Conservation (phyloP, 2,113 vertebrate genomes). For the Aramus guarauna region DNA sequence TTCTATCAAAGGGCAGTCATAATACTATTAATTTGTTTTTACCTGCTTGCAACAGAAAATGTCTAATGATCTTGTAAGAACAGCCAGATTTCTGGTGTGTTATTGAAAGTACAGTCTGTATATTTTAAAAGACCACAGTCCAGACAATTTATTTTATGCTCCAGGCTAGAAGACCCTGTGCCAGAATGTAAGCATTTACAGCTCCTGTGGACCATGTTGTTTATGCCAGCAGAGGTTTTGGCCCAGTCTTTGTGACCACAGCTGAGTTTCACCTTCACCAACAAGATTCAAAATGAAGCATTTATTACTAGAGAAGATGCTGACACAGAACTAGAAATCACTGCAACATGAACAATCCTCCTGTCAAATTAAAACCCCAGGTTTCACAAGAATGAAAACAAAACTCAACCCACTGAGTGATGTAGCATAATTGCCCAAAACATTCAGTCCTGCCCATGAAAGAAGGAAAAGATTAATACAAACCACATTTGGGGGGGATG, state of each 20-base stretch:
- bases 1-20: not conserved
- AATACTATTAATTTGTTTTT: not conserved
- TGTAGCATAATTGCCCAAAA: not conserved
- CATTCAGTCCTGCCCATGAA: not conserved
- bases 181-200: not conserved
- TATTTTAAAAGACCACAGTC: not conserved
- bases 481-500: not conserved
- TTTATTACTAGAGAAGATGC: not conserved
- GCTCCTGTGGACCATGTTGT: not conserved
- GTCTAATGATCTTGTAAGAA: not conserved
- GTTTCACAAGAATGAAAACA: not conserved
- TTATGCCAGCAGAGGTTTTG: not conserved
- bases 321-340: slow-evolving; percentile 25
- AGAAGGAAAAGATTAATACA: not conserved
- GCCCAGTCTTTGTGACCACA: not conserved
- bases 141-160: not conserved
- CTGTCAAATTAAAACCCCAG: not conserved
- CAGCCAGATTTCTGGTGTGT: not conserved
- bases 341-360: not conserved
- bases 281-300: not conserved
- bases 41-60: not conserved
- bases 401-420: not conserved
- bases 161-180: not conserved
- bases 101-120: not conserved
- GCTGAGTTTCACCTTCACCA: not conserved